These are phyloP conservation scores for Agrochola litura DNA, from an alignment of 2,888 invertebrate species.

Conservation along the genomic window DNA sequence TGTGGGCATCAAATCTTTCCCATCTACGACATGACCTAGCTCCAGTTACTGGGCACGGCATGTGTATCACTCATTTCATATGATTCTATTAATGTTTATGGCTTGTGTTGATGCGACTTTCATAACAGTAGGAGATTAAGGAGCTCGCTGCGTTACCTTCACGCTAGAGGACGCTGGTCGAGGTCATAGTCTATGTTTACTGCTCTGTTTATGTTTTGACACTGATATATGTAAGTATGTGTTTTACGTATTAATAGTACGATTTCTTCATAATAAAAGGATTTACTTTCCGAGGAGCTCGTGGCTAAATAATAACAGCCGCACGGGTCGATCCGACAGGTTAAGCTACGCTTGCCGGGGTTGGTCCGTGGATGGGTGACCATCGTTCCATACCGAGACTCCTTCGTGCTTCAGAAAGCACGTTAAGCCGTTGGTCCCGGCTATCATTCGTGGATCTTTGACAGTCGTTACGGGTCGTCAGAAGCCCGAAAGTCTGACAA, in stretches of 20 bases:
- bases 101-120: conserved; percentile 40
- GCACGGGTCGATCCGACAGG: no score
- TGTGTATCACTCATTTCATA: conserved; percentile 53
- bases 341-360: no score
- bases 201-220: conserved; percentile 8
- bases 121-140: conserved; percentile 36
- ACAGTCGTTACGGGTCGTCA: no score
- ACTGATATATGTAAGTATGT: not conserved
- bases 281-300: not conserved
- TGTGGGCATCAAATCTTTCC: conserved; percentile 67
- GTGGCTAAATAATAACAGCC: no score
- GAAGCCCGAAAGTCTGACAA: no score
- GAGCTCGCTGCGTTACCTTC: conserved; percentile 38
- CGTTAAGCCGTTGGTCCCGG: no score
- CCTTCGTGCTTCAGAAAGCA: no score
- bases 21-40: conserved; percentile 80
- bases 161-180: conserved; percentile 28
- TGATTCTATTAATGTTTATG: conserved; percentile 45
- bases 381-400: no score
- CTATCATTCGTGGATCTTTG: no score
- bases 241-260: not conserved
- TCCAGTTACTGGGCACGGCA: conserved; percentile 69
- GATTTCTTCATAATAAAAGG: not conserved
- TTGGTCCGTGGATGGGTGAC: no score
- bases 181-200: conserved; percentile 42